Evolutionary conservation across 2,888 invertebrate species (phyloP).

Genomic region (Fragum fragum): DNA sequence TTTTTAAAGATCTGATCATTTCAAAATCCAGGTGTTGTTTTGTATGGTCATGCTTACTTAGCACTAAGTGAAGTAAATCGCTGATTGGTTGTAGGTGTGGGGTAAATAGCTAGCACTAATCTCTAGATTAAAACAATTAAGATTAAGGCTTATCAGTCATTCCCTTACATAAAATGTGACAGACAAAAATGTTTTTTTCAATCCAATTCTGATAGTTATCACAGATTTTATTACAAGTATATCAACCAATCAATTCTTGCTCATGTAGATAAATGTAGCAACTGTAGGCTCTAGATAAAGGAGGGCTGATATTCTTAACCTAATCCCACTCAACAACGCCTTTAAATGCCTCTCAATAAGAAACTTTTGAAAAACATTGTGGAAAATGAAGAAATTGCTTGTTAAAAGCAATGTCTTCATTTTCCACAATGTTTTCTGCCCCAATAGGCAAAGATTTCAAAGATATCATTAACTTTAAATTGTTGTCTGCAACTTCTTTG

Average conservation of each 20-base stretch:
- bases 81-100: conserved; percentile 23
- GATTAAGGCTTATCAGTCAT: conserved; percentile 26
- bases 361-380: too few species aligned
- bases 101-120: conserved; percentile 29
- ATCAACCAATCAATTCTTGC: background rate
- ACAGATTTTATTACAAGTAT: background rate
- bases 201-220: background rate
- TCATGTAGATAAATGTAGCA: too few species aligned
- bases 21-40: conserved; percentile 45
- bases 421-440: too few species aligned
- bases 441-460: too few species aligned
- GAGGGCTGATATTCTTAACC: too few species aligned
- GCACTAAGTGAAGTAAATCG: conserved; percentile 27
- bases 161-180: conserved; percentile 30
- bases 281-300: too few species aligned
- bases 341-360: too few species aligned
- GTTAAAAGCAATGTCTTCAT: too few species aligned
- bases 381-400: too few species aligned
- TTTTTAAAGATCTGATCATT: background rate
- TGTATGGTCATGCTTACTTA: conserved; percentile 51
- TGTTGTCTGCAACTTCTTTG: too few species aligned
- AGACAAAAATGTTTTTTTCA: conserved; percentile 13
- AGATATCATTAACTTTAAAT: too few species aligned
- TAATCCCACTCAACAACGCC: too few species aligned
- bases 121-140: conserved; percentile 27